Evolutionary conservation across 2,113 vertebrate genomes (phyloP).

Genomic region (Cynocephalus volans): DNA sequence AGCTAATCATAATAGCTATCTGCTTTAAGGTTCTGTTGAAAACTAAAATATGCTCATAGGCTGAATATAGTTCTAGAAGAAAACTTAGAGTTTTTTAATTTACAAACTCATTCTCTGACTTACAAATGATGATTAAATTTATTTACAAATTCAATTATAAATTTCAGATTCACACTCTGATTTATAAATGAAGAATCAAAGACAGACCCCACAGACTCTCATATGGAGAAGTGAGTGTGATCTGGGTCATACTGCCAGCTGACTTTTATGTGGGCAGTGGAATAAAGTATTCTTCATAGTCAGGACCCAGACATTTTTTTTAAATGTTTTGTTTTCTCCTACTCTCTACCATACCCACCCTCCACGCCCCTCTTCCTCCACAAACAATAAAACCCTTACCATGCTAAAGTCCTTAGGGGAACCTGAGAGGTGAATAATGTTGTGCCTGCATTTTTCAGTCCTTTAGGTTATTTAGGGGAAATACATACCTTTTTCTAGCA

Average conservation of each 20-base stretch:
- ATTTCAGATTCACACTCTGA: not conserved
- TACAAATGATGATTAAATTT: not conserved
- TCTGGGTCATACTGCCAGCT: not conserved
- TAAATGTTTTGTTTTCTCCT: not conserved
- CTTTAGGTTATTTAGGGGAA: conserved; percentile 80
- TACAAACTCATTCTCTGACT: not conserved
- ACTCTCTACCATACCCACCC: not conserved
- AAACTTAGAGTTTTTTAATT: not conserved
- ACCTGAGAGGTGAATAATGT: conserved; percentile 65
- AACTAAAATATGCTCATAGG: not conserved
- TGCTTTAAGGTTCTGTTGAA: conserved; percentile 10
- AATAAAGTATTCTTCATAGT: not conserved
- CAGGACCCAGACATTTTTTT: not conserved
- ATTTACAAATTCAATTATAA: not conserved
- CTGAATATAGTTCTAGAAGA: not conserved
- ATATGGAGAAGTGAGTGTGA: not conserved
- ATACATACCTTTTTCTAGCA: conserved; percentile 81
- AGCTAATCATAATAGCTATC: not conserved
- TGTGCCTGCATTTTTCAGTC: conserved; percentile 65
- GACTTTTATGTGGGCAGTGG: not conserved
- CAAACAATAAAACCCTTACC: conserved; percentile 32
- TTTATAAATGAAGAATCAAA: not conserved
- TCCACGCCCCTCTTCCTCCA: not conserved
- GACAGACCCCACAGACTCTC: not conserved
- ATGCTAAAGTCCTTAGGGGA: conserved; percentile 59